phyloP scores from a whole-genome alignment of 2,113 vertebrate genomes.

The Labrus mixtus region DNA sequence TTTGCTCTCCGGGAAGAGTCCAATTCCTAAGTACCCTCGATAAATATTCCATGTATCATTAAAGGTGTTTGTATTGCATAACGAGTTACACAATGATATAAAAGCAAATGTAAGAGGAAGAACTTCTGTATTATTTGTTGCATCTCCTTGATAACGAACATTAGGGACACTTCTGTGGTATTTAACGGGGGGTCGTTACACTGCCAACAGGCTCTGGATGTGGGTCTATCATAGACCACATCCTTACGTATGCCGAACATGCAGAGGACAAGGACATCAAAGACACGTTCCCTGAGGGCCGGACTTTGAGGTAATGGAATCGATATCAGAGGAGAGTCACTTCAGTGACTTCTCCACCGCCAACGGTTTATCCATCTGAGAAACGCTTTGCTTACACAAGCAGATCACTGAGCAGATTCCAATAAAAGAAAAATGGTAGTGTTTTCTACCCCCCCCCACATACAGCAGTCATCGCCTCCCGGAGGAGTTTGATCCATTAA shows the following conservation, averaged over 20 bases:
- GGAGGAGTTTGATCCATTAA: slow-evolving; percentile 30
- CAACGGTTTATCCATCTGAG: slow-evolving; percentile 57
- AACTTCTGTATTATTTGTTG: too few species aligned
- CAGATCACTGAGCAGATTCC: slow-evolving; percentile 51
- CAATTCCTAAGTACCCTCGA: too few species aligned
- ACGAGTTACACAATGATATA: too few species aligned
- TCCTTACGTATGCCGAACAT: slow-evolving; percentile 3
- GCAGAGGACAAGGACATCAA: slow-evolving; percentile 49
- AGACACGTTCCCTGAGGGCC: slow-evolving; percentile 39
- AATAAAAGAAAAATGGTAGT: slow-evolving; percentile 47
- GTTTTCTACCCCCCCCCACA: slow-evolving; percentile 2
- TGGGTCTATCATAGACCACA: slow-evolving; percentile 17
- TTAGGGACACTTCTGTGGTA: neutral
- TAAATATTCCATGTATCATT: too few species aligned
- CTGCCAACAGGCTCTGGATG: neutral
- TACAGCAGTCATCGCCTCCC: slow-evolving; percentile 18
- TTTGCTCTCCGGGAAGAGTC: too few species aligned
- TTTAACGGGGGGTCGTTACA: neutral
- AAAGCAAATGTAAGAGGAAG: too few species aligned
- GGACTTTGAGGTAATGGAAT: slow-evolving; percentile 67
- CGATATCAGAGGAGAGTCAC: slow-evolving; percentile 59
- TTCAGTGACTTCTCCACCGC: slow-evolving; percentile 45
- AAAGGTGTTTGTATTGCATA: too few species aligned
- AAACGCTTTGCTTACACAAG: slow-evolving; percentile 70
- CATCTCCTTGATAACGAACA: neutral